A percentile compares a stretch with the other conserved stretches of the same genome.
Evolutionary conservation across 2,797 vertebrate genomes (phyloP).

Genomic region (Dicrostonyx torquatus): DNA sequence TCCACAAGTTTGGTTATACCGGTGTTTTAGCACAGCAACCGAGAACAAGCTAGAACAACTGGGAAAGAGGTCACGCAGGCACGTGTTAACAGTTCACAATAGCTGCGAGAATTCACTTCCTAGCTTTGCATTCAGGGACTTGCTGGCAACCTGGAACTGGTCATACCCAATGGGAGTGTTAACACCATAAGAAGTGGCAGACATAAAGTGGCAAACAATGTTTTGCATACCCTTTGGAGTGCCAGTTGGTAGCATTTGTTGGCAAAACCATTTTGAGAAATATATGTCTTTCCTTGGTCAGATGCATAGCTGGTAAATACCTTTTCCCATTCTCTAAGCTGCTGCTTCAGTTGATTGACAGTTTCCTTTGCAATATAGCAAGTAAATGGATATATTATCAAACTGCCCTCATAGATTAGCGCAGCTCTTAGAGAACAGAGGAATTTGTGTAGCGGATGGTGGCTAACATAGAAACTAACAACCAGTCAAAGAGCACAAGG

Average conservation of each 20-base stretch:
- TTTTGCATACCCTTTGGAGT: background rate
- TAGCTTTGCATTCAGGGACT: background rate
- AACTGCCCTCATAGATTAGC: background rate
- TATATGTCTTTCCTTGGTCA: background rate
- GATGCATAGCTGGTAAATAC: background rate
- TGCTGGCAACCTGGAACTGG: background rate
- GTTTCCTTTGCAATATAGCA: background rate
- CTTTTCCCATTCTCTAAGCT: background rate
- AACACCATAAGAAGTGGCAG: background rate
- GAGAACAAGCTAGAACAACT: background rate
- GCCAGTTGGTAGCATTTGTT: background rate
- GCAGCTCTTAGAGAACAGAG: background rate
- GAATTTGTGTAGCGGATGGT: background rate
- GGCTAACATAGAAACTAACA: background rate
- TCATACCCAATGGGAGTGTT: background rate
- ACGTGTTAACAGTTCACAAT: background rate
- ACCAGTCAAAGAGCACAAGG: background rate
- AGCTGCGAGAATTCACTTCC: background rate
- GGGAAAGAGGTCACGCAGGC: background rate
- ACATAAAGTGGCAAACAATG: background rate
- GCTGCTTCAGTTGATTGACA: background rate
- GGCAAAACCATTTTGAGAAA: slow-evolving; percentile 12
- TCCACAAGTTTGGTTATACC: background rate
- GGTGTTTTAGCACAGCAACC: background rate
- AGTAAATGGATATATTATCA: background rate